phyloP scores from a whole-genome alignment of 2,113 vertebrate genomes.

The Labeo rohita region DNA sequence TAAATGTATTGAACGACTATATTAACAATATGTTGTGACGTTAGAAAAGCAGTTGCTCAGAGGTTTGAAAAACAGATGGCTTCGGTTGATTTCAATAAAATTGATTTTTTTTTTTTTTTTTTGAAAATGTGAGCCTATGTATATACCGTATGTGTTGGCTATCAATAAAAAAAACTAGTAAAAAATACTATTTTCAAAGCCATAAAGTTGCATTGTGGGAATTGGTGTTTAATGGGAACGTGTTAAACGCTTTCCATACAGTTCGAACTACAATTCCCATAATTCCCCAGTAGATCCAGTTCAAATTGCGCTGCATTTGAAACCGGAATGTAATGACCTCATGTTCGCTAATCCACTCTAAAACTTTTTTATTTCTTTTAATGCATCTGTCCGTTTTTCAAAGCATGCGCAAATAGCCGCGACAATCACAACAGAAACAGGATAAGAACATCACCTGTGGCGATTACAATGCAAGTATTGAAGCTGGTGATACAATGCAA shows the following conservation, averaged over 20 bases:
- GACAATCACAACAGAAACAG: neutral
- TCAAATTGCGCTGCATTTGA: slow-evolving; percentile 14
- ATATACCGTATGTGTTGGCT: neutral
- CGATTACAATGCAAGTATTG: slow-evolving; percentile 70
- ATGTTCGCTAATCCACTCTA: neutral
- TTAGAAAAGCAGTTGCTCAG: neutral
- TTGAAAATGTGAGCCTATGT: neutral
- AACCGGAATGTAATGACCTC: neutral
- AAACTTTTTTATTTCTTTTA: neutral
- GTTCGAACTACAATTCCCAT: slow-evolving; percentile 59
- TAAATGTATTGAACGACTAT: too few relatives aligned
- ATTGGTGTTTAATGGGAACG: slow-evolving; percentile 53
- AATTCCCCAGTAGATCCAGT: slow-evolving; percentile 8
- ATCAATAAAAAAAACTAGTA: neutral
- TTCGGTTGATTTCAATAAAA: neutral
- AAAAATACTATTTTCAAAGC: neutral
- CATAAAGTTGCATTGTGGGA: slow-evolving; percentile 54
- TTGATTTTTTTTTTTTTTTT: neutral
- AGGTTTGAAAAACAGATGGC: neutral
- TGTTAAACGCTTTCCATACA: too few relatives aligned
- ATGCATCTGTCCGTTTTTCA: neutral
- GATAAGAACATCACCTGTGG: neutral
- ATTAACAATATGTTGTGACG: neutral
- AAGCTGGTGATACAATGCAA: slow-evolving; percentile 64
- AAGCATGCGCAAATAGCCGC: neutral